phyloP scores from a whole-genome alignment of 2,113 vertebrate genomes.

The Pterophyllum scalare region DNA sequence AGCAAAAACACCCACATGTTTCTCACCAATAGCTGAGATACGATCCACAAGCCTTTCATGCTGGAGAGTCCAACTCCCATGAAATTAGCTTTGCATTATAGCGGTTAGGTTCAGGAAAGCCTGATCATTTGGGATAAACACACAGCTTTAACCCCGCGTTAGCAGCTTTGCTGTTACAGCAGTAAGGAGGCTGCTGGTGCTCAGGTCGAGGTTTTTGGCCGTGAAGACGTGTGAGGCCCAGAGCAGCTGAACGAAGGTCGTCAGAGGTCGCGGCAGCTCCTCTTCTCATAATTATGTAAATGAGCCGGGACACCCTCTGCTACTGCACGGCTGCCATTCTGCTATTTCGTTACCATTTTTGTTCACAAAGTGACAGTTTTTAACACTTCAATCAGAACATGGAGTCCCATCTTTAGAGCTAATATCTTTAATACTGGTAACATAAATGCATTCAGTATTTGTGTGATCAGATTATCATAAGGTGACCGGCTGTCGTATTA shows the following conservation, averaged over 20 bases:
- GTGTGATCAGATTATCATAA: neutral
- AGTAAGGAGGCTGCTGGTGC: neutral
- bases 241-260: conserved; percentile 39
- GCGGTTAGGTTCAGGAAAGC: neutral
- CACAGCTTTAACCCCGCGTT: neutral
- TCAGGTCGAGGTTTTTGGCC: neutral
- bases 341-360: neutral
- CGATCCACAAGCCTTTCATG: neutral
- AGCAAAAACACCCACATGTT: neutral
- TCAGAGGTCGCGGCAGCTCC: conserved; percentile 30
- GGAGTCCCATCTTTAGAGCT: neutral
- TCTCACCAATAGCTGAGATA: neutral
- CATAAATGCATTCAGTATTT: neutral
- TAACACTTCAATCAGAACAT: neutral
- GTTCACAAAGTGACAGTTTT: neutral
- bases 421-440: neutral
- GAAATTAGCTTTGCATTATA: neutral
- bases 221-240: neutral
- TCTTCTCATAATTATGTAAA: conserved; percentile 35
- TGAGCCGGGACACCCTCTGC: neutral
- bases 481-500: neutral
- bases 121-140: neutral
- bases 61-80: neutral
- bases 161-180: neutral
- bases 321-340: neutral